Base-by-base conservation (phyloP, 2,888 invertebrate genomes). In the Megaustenia siamemsis region DNA sequence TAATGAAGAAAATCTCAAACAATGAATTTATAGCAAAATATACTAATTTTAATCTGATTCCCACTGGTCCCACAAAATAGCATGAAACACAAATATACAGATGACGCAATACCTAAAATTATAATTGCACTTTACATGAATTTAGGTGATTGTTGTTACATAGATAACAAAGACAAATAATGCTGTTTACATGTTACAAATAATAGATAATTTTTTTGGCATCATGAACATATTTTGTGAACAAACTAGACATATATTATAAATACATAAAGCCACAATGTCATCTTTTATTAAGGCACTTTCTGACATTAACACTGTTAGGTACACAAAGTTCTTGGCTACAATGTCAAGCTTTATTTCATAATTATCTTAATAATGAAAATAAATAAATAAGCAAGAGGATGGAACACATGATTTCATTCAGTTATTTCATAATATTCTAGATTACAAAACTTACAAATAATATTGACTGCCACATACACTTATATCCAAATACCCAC, bases 81-180 rank as follows among this genome's bases (percentile, higher is more conserved):
- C 2, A 45, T 71, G 3, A 10, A 28, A 43, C n/a, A 71, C n/a
- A 71, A 45, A 24, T 45, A n/a, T n/a, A 49, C 28, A n/a, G 21
- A 0, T 32, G 18, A 18, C 49, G 28, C 18, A 32, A 73, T 43
- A 43, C 43, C 12, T 10, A 69, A 38, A 69, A 24, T 40, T 69
- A 69, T 69, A 69, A 69, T 40, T 69, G 69, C 69, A 69, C 40
- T 69, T 38, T 40, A 69, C 3, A 69, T 73, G 24, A 43, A 45
- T 12, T 45, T 10, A 45, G 1, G 0, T 73, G 69, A 71, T 71
- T 10, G 45, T 43, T 28, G n/a, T 43, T 28, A 45, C 45, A 45
- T 12, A 73, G 28, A 1, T 45, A 1, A 28, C 43, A 43, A 28
- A n/a, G n/a, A 45, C 1, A n/a, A 18, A 1, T 3, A 45, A 49